Conservation (phyloP, 2,797 vertebrate genomes). For the Alauda arvensis region DNA sequence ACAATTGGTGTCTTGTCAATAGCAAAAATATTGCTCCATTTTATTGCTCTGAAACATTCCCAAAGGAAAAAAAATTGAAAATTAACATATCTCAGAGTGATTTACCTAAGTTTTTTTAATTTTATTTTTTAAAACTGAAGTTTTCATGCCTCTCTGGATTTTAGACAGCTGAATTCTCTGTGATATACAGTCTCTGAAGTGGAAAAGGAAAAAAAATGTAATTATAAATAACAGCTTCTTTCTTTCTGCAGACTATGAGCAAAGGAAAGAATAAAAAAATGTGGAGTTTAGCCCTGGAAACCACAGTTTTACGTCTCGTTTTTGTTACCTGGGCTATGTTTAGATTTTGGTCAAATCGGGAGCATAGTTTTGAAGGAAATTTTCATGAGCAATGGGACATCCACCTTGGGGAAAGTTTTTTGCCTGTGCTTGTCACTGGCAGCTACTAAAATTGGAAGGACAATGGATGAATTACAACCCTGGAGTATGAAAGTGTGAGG, state of each 20-base stretch:
- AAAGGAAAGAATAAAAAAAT: not conserved
- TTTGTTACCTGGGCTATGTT: not conserved
- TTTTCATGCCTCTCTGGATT: not conserved
- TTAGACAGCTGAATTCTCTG: not conserved
- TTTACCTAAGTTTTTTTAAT: not conserved
- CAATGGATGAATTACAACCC: not conserved
- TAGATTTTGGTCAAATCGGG: not conserved
- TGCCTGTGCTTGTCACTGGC: not conserved
- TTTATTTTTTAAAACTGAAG: not conserved
- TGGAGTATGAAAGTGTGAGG: not conserved
- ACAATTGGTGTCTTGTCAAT: not conserved
- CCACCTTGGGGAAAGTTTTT: not conserved
- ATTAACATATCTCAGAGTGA: not conserved
- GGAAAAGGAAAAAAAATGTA: not conserved
- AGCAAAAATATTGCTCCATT: not conserved
- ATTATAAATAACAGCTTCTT: not conserved
- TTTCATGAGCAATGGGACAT: not conserved
- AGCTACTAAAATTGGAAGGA: not conserved
- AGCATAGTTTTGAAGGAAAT: not conserved
- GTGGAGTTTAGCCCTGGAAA: not conserved
- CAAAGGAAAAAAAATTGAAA: not conserved
- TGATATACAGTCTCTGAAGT: not conserved
- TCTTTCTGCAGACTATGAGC: not conserved
- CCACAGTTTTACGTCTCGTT: not conserved
- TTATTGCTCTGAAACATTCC: not conserved